Evolutionary conservation across 2,113 vertebrate genomes (phyloP).

Genomic region (Hylia prasina): DNA sequence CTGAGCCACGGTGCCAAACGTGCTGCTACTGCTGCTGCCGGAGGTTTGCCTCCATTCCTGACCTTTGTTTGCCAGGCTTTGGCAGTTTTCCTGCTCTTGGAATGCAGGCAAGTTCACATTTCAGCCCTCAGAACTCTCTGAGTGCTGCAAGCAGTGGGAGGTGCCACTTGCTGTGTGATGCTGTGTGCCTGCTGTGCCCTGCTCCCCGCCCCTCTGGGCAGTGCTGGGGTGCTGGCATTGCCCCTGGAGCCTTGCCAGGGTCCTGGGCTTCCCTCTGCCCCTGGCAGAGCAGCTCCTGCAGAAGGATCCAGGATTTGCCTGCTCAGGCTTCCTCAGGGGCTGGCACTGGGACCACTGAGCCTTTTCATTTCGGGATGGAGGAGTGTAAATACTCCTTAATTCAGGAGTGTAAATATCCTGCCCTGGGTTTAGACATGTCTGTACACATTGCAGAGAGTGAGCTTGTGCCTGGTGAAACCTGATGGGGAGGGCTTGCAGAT

Average conservation of each 20-base stretch:
- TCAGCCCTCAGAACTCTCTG: fast-evolving
- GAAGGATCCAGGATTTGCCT: background rate
- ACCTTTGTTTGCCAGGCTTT: background rate
- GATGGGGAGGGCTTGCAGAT: background rate
- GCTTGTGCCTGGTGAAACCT: background rate
- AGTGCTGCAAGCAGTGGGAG: background rate
- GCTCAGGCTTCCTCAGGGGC: background rate
- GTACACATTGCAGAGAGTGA: background rate
- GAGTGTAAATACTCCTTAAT: background rate
- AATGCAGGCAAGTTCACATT: background rate
- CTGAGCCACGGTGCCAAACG: background rate
- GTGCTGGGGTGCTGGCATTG: background rate
- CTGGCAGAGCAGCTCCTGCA: background rate
- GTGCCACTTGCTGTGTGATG: fast-evolving
- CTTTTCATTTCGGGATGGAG: background rate
- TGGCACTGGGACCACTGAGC: background rate
- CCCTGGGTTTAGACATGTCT: fast-evolving
- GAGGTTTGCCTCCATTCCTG: background rate
- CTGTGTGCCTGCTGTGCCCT: fast-evolving
- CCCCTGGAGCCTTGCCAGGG: too few relatives aligned
- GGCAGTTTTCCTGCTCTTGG: background rate
- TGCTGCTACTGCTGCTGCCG: background rate
- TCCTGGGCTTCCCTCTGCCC: background rate
- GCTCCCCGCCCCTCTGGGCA: fast-evolving
- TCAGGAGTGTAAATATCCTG: too few relatives aligned